These are phyloP conservation scores for Microplitis manilae DNA, from an alignment of 2,888 invertebrate species.

Conservation along the genomic window DNA sequence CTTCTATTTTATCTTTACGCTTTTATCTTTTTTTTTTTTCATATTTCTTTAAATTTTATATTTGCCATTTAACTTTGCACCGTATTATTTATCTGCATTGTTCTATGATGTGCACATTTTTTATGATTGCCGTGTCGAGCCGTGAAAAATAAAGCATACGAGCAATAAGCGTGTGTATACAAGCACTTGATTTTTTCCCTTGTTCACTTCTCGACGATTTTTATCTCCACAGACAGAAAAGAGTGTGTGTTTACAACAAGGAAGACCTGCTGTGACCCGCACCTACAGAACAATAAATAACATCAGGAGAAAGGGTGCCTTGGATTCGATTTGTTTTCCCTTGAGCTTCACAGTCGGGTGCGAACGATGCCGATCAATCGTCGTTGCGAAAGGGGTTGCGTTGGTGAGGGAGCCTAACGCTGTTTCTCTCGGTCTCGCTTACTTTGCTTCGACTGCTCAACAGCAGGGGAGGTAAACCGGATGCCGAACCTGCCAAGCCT, in stretches of 20 bases:
- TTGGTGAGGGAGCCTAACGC: slow-evolving; percentile 3
- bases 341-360: slow-evolving; percentile 29
- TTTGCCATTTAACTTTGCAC: background rate
- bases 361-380: slow-evolving; percentile 41
- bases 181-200: slow-evolving; percentile 20
- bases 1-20: background rate
- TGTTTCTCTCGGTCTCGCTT: background rate
- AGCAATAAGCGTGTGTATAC: slow-evolving; percentile 12
- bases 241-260: background rate
- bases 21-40: slow-evolving; percentile 32
- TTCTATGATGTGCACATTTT: background rate
- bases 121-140: background rate
- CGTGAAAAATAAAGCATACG: background rate
- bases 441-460: background rate
- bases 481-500: slow-evolving; percentile 33
- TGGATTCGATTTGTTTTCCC: slow-evolving; percentile 39
- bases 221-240: background rate
- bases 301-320: background rate
- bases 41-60: background rate
- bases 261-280: slow-evolving; percentile 18
- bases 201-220: slow-evolving; percentile 15
- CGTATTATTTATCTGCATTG: background rate
- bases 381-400: slow-evolving; percentile 35
- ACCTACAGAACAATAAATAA: slow-evolving; percentile 37
- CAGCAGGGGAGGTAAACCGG: slow-evolving; percentile 43